A percentile compares a stretch with the other conserved stretches of the same genome.
These are phyloP conservation scores for Aphidius ervi DNA, from an alignment of 1,140 invertebrate species.

Conservation along the genomic window DNA sequence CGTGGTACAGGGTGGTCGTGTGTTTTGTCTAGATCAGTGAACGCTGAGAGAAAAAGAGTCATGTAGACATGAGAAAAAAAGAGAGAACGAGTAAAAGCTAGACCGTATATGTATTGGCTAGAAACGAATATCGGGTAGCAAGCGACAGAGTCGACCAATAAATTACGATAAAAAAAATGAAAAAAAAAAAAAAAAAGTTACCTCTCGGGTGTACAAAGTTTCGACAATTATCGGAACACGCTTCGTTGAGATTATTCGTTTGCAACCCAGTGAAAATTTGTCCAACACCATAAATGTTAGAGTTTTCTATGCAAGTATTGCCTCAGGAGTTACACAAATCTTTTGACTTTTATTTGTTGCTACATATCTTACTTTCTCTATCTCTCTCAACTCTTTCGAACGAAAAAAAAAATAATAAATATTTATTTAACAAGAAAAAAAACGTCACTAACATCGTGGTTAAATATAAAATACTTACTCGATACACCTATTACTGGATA, in stretches of 20 bases:
- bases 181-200: neutral
- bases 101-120: neutral
- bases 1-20: too few relatives aligned
- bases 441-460: too few relatives aligned
- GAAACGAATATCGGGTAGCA: constrained; percentile 4
- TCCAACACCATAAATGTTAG: constrained; percentile 5
- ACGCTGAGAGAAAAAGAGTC: too few relatives aligned
- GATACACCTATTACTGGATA: too few relatives aligned
- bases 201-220: constrained; percentile 11
- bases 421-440: too few relatives aligned
- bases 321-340: constrained; percentile 11
- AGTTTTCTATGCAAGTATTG: constrained; percentile 10
- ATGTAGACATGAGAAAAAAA: neutral
- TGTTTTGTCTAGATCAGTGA: too few relatives aligned
- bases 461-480: neutral
- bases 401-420: neutral
- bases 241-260: constrained; percentile 13
- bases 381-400: neutral
- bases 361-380: neutral
- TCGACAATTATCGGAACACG: constrained; percentile 14
- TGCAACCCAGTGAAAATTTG: constrained; percentile 13
- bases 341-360: neutral
- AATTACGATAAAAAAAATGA: neutral
- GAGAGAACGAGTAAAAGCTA: neutral
- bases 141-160: neutral